Evolutionary conservation across 2,113 vertebrate genomes (phyloP), one percentile per base, ranked within the genome.

Genomic region (Sclerurus mexicanus): DNA sequence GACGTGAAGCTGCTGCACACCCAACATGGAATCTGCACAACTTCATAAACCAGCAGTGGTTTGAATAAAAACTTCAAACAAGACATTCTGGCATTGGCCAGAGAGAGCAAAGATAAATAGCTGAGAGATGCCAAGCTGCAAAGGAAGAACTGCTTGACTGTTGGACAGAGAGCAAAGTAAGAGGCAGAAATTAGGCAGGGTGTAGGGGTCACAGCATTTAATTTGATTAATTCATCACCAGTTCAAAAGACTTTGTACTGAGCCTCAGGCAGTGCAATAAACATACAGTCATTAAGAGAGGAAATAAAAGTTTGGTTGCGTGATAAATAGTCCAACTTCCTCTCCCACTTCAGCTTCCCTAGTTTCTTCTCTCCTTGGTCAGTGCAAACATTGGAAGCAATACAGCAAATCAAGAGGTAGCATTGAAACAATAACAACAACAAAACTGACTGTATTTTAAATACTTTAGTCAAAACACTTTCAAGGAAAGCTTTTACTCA

Each of bases 41-140:
- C 89, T 97, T 78, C 87, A 85, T 95, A 96, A 94, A 96, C 91
- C 92, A 90, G 94, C 84, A 96, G 88, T 94, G 90, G 73, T 84
- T 96, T 96, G 97, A 96, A 98, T 96, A 97, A 96, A 97, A 97
- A 96, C 77, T 95, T 97, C 82, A 96, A 97, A 87, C 49, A 93
- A 96, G 87, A 90, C 49, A 35, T 85, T 84, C 59, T 89, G 89
- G 95, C 33, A 37, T 58, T 94, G 95, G 84, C 93, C 97, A 97
- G 87, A 91, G 72, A 75, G 44, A 90, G 69, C 1, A 28, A 97
- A 97, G 97, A 98, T 95, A 96, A 97, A 97, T 95, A 76, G 84
- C 84, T 77, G 59, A 30, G 71, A 83, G 85, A 90, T 3, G 78
- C 92, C 94, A 90, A 94, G 80, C 47, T 97, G 89, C 4, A 31